Base-by-base conservation (phyloP, 2,888 invertebrate genomes). In the Galerucella calmariensis region DNA sequence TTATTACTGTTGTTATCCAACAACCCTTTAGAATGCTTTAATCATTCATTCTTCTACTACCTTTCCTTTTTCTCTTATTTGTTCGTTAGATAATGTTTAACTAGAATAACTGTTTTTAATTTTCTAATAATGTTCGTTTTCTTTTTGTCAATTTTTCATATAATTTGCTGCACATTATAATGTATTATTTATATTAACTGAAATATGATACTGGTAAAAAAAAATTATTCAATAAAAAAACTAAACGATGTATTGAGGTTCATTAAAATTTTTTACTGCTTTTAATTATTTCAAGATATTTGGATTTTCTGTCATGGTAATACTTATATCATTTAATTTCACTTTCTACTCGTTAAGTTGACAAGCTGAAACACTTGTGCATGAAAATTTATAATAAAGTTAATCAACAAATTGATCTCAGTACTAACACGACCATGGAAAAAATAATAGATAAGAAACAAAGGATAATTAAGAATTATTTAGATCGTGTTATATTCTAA, bases 321-420 rank as follows among this genome's bases (percentile, higher is more conserved):
- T 68, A 58, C 35, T 58, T 24, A 68, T 68, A 41, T 68, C 58
- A 51, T 58, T 68, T 68, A 44, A 68, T 68, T 68, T 58, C 58
- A 68, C 68, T 58, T 68, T 68, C 68, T 68, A 58, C 58, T 68
- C 68, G 58, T 59, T 58, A 44, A 68, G 58, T 68, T 58, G 68
- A 56, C 68, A 68, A 68, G 59, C 58, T 20, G 68, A 58, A 35
- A 58, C 35, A 58, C 56, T 58, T 58, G 10, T 44, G 11, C 2
- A 58, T n/a, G 51, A 68, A 68, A 44, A 68, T 68, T 12, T 9
- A 12, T 44, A 68, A 44, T 20, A 67, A 67, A 67, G n/a, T 67
- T 58, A 59, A 68, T 68, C 20, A 59, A 58, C 16, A 46, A 41
- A 67, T 67, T 67, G 67, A 67, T 67, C 53, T 58, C 20, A 35